Conservation (phyloP, 2,888 invertebrate species). For the Orchesella flavescens region DNA sequence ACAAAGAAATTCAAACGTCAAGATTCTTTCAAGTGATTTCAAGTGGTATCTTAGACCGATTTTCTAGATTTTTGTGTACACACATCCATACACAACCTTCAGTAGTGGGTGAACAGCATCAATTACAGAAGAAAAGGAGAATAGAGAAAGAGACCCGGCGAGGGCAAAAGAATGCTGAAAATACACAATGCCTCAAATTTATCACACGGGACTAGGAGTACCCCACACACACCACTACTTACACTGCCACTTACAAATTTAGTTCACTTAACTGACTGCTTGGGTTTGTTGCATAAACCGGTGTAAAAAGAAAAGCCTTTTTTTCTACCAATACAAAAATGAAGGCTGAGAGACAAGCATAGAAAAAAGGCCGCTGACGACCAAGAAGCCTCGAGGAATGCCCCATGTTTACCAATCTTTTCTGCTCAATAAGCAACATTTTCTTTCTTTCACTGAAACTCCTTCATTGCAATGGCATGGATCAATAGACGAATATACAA, state of each 20-base stretch:
- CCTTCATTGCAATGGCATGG: too few relatives aligned
- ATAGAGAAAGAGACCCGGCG: slow-evolving; percentile 23
- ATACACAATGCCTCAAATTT: slow-evolving; percentile 50
- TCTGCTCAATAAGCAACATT: slow-evolving; percentile 63
- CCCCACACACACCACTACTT: slow-evolving; percentile 10
- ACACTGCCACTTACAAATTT: slow-evolving; percentile 53
- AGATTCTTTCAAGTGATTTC: slow-evolving; percentile 66
- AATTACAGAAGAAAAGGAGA: slow-evolving; percentile 12
- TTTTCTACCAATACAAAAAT: slow-evolving; percentile 45
- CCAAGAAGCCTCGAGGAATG: slow-evolving; percentile 47
- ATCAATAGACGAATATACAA: slow-evolving; percentile 40
- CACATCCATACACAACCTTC: neutral
- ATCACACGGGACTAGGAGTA: too few relatives aligned
- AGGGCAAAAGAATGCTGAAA: slow-evolving; percentile 39
- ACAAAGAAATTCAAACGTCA: slow-evolving; percentile 65
- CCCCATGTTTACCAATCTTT: slow-evolving; percentile 59
- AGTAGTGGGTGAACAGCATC: neutral
- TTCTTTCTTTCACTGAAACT: slow-evolving; percentile 41
- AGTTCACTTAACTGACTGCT: slow-evolving; percentile 52
- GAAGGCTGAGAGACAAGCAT: slow-evolving; percentile 20
- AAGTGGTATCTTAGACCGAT: slow-evolving; percentile 62
- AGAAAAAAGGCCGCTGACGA: slow-evolving; percentile 19
- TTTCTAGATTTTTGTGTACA: slow-evolving; percentile 45
- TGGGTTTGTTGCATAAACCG: neutral
- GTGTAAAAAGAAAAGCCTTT: slow-evolving; percentile 18